phyloP scores from a whole-genome alignment of 2,888 invertebrate species.

The Epirrhoe alternata region DNA sequence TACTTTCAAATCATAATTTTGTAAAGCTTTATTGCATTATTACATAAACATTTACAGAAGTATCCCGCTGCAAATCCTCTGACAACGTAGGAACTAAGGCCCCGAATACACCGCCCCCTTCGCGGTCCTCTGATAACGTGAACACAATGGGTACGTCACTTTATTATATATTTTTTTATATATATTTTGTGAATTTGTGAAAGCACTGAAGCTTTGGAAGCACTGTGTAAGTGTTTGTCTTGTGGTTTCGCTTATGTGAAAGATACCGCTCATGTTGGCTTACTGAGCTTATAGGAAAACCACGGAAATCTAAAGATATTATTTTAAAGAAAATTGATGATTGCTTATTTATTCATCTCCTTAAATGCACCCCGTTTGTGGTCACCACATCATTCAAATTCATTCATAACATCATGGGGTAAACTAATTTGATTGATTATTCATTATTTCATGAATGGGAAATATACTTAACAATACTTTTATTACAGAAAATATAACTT shows the following conservation, averaged over 20 bases:
- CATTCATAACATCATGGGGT: conserved; percentile 10
- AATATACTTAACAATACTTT: conserved; percentile 16
- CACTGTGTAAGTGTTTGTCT: conserved; percentile 46
- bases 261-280: conserved; percentile 45
- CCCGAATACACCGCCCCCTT: conserved; percentile 76
- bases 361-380: not conserved
- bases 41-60: conserved; percentile 57
- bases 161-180: not conserved
- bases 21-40: not conserved
- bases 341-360: not conserved
- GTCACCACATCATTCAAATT: not conserved
- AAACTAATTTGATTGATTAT: conserved; percentile 12
- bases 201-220: conserved; percentile 45
- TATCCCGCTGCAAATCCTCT: conserved; percentile 80
- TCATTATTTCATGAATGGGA: conserved; percentile 8
- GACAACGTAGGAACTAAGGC: conserved; percentile 74
- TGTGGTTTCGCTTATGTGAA: conserved; percentile 59
- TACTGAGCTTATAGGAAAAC: conserved; percentile 31
- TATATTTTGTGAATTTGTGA: conserved; percentile 26
- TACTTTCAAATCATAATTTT: not conserved
- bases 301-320: not conserved
- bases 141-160: conserved; percentile 75
- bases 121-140: conserved; percentile 79
- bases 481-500: conserved; percentile 17
- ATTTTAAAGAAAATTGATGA: not conserved